phyloP scores from a whole-genome alignment of 1,140 invertebrate genomes.

The Drosophila kohkoa region DNA sequence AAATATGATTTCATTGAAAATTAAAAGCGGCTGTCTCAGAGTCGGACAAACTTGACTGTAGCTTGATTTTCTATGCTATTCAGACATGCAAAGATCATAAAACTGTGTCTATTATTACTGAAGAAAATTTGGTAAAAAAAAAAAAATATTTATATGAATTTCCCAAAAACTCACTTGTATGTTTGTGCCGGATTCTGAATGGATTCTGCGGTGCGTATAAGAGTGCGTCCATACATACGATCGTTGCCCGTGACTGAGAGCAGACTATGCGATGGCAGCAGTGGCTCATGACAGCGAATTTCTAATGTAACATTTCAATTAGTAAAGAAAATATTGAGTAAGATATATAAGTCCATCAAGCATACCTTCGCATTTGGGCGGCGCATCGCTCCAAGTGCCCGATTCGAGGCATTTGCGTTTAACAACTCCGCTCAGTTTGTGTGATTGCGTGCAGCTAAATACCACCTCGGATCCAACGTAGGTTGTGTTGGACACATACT shows the following conservation, averaged over 20 bases:
- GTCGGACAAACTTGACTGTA: too few species aligned
- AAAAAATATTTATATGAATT: neutral
- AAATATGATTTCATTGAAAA: too few species aligned
- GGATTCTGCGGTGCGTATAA: conserved; percentile 90
- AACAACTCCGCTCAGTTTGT: conserved; percentile 90
- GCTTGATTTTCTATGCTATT: too few species aligned
- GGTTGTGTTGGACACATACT: conserved; percentile 92
- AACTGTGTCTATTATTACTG: too few species aligned
- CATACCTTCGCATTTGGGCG: conserved; percentile 92
- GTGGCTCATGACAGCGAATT: conserved; percentile 93
- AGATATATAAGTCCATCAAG: neutral
- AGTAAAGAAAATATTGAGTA: neutral
- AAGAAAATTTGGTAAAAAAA: too few species aligned
- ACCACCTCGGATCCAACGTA: conserved; percentile 91
- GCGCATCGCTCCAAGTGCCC: conserved; percentile 92
- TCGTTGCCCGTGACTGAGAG: conserved; percentile 95
- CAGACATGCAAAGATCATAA: too few species aligned
- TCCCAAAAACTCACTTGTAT: conserved; percentile 87
- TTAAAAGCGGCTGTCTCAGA: too few species aligned
- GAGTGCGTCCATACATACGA: conserved; percentile 92
- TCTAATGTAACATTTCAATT: conserved; percentile 85
- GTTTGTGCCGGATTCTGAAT: conserved; percentile 89
- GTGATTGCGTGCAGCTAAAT: conserved; percentile 92
- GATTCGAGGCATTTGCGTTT: conserved; percentile 90
- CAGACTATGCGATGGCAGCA: conserved; percentile 92